Evolutionary conservation across 2,888 invertebrate genomes (phyloP), one percentile per base, ranked within the genome.

Genomic region (Nymphalis polychloros): DNA sequence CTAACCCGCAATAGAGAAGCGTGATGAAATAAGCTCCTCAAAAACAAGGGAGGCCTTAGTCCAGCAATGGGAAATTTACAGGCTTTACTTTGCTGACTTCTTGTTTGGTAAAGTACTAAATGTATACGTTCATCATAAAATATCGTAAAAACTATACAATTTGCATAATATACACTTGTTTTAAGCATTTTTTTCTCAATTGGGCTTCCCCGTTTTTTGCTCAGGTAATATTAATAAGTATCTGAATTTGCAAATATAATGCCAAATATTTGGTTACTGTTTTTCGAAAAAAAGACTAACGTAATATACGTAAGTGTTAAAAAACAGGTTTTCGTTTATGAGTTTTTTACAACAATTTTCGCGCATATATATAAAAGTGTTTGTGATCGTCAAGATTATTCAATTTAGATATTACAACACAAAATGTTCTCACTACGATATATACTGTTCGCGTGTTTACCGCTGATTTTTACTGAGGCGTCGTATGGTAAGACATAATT

Each of bases 341-440:
- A 46, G 20, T 35, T 65, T 60, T 65, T 60, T 10, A 6, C 53
- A 31, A 19, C 5, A 47, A 23, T 41, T 46, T 20, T 47, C 17
- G 16, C n/a, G 31, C 55, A 27, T 57, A 67, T 67, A 69, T 69
- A 71, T 63, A 69, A 16, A 19, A 63, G 63, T 52, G 49, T 55
- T 20, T 17, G 35, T 23, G 46, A 27, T 48, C 49, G 17, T 48
- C 47, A 27, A 8, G 23, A 50, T 65, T 68, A 65, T 46, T 68
- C 63, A 35, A 53, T 35, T 61, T 59, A 6, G 31, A 53, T 50
- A 48, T 61, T 60, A 66, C 55, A 50, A 23, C 48, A 50, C 31
- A 73, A 61, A 69, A 73, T 73, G 73, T 69, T 61, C 48, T 59
- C 59, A 59, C 64, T 71, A 59, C n/a, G 46, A 3, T 41, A 20